A percentile compares a stretch with the other conserved stretches of the same genome.
phyloP scores from a whole-genome alignment of 2,113 vertebrate species.

The Alectura lathami region DNA sequence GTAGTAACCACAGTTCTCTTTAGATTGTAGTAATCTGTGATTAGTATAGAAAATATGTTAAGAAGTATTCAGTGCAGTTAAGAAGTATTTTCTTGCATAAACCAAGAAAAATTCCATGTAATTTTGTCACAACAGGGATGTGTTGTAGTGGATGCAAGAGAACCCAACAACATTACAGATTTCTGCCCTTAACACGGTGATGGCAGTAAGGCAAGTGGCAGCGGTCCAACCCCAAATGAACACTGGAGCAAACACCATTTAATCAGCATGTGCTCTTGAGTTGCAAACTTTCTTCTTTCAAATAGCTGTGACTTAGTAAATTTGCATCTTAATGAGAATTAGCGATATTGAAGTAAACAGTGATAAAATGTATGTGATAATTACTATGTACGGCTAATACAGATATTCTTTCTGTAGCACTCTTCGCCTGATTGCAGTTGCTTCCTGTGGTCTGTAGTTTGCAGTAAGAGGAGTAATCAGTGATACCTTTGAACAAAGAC shows the following conservation, averaged over 20 bases:
- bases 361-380: not conserved
- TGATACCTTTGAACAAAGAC: not conserved
- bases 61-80: not conserved
- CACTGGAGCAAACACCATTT: not conserved
- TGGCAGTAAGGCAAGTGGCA: not conserved
- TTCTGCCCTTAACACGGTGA: no score
- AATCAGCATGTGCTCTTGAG: not conserved
- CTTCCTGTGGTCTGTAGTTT: not conserved
- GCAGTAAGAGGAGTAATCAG: not conserved
- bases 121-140: not conserved
- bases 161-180: not conserved
- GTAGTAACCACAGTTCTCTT: not conserved
- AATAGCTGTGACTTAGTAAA: not conserved
- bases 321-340: not conserved
- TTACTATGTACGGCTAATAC: not conserved
- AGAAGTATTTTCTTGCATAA: no score
- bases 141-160: not conserved
- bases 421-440: not conserved
- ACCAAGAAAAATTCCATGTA: not conserved
- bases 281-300: not conserved
- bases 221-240: not conserved
- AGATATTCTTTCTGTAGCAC: not conserved
- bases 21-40: not conserved
- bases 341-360: not conserved
- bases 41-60: rapidly evolving